phyloP scores from a whole-genome alignment of 2,797 vertebrate genomes.

The Acrossocheilus fasciatus region DNA sequence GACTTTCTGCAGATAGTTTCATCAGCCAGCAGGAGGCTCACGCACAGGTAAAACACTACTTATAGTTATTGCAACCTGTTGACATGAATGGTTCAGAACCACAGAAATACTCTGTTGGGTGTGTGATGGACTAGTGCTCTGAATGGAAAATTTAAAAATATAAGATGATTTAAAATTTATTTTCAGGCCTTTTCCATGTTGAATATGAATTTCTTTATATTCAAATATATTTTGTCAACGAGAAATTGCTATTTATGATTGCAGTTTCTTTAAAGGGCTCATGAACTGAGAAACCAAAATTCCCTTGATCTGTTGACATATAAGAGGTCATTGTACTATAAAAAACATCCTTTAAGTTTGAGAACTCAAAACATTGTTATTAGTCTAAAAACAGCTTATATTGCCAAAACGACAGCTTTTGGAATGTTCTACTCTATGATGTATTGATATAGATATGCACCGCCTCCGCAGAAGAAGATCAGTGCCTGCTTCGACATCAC shows the following conservation, averaged over 20 bases:
- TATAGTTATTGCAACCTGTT: neutral
- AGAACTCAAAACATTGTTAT: too few species aligned
- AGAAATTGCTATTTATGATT: neutral
- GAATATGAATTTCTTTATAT: neutral
- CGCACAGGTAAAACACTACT: constrained; percentile 82
- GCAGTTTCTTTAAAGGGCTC: neutral
- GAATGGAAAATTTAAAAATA: neutral
- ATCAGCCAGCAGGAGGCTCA: constrained; percentile 93
- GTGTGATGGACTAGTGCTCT: neutral
- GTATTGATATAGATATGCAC: too few species aligned
- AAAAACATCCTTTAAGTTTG: too few species aligned
- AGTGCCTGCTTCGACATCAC: too few species aligned
- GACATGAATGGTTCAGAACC: neutral
- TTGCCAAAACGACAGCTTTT: too few species aligned
- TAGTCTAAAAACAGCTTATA: too few species aligned
- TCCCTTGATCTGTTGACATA: too few species aligned
- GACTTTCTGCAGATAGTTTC: constrained; percentile 94
- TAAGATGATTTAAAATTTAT: neutral
- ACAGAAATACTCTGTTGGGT: neutral
- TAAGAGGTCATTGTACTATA: too few species aligned
- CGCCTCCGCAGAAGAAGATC: too few species aligned
- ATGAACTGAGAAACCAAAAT: too few species aligned
- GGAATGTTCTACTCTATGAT: too few species aligned
- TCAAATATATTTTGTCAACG: neutral
- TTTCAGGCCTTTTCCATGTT: neutral